A percentile compares a stretch with the other conserved stretches of the same genome.
Evolutionary conservation across 2,113 vertebrate genomes (phyloP).

Genomic region (Verasper variegatus): DNA sequence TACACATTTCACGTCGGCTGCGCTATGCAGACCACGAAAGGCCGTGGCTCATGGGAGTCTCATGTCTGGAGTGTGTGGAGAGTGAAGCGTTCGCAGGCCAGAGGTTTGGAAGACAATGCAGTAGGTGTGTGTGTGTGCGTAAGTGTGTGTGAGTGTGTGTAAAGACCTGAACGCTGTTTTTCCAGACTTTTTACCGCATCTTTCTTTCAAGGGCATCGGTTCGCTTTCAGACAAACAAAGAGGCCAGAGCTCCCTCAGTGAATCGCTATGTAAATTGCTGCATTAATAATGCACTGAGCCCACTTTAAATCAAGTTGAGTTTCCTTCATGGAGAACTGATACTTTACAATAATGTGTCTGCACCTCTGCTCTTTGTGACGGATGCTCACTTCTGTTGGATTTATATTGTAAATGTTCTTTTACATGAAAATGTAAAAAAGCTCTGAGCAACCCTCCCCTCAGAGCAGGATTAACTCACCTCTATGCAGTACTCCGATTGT

Average conservation of each 20-base stretch:
- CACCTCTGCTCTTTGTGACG: neutral
- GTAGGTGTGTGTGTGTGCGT: neutral
- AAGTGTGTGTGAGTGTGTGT: neutral
- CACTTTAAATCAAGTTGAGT: neutral
- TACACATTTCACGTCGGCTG: conserved; percentile 33
- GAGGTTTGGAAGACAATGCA: conserved; percentile 24
- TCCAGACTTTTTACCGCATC: neutral
- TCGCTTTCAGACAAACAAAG: neutral
- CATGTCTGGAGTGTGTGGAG: conserved; percentile 40
- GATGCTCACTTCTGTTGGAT: neutral
- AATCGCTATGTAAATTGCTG: neutral
- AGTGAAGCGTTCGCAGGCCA: neutral
- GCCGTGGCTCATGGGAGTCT: conserved; percentile 41
- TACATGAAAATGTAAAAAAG: neutral
- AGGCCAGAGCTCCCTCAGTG: neutral
- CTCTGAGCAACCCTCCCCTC: too few species aligned
- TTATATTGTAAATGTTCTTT: neutral
- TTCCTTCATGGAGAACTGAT: neutral
- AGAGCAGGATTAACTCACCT: too few species aligned
- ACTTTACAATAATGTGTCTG: neutral
- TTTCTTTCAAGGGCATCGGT: neutral
- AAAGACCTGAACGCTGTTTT: neutral
- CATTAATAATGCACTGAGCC: neutral
- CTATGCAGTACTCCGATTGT: too few species aligned
- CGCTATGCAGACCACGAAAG: conserved; percentile 36